Percentiles rank a stretch among this genome's conserved stretches.
Evolutionary conservation across 2,888 invertebrate species (phyloP).

Genomic region (Ormyrus thymus): DNA sequence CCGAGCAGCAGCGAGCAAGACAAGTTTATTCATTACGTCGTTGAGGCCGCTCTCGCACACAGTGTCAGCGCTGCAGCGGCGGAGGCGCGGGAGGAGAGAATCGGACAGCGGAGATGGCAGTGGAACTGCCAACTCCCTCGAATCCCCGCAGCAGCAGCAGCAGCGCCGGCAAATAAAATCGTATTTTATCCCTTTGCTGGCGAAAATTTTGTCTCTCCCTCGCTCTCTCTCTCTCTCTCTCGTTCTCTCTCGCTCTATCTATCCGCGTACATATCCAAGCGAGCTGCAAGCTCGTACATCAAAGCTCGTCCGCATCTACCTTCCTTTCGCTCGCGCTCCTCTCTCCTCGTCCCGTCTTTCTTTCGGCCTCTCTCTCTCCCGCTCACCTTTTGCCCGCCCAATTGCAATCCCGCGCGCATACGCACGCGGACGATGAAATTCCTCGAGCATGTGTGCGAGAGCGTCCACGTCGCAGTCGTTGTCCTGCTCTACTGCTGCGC

Average conservation of each 20-base stretch:
- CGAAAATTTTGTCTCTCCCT: constrained; percentile 69
- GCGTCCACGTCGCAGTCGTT: constrained; percentile 18
- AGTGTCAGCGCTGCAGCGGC: constrained; percentile 30
- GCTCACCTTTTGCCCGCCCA: constrained; percentile 60
- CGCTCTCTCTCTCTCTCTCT: constrained; percentile 50
- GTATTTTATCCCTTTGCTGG: constrained; percentile 73
- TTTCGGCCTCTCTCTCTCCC: constrained; percentile 48
- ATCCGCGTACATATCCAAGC: constrained; percentile 46
- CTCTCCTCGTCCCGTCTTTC: constrained; percentile 32
- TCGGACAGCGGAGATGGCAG: constrained; percentile 59
- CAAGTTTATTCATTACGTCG: constrained; percentile 54
- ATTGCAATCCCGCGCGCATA: constrained; percentile 54
- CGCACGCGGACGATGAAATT: constrained; percentile 24
- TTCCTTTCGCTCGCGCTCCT: constrained; percentile 44
- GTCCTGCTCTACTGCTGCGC: constrained; percentile 26
- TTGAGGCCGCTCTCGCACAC: constrained; percentile 49
- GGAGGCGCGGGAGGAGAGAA: constrained; percentile 46
- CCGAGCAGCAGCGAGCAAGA: constrained; percentile 52
- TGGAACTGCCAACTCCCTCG: constrained; percentile 65
- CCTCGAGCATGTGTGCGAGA: constrained; percentile 13
- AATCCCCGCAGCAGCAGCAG: constrained; percentile 49
- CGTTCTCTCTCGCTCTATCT: constrained; percentile 60
- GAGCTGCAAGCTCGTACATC: constrained; percentile 71
- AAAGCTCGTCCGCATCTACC: constrained; percentile 68
- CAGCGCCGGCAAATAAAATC: constrained; percentile 71